Conservation (phyloP, 1,140 invertebrate species). For the Brachionus asplanchnoidis region DNA sequence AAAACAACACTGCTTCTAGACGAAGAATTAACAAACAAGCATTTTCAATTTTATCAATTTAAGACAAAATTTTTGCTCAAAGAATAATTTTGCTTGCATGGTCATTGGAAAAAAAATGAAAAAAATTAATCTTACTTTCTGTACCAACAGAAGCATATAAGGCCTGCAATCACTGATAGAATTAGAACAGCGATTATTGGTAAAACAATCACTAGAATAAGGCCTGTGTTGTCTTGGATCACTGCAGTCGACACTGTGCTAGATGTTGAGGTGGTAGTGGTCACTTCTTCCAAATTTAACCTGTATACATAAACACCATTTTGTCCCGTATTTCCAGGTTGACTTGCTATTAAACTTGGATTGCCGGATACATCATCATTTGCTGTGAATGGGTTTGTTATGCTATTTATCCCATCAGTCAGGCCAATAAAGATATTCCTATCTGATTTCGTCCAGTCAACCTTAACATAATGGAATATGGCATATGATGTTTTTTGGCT, state of each 20-base stretch:
- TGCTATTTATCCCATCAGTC: not conserved
- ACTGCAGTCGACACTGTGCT: not conserved
- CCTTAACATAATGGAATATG: slow-evolving; percentile 3
- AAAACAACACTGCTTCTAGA: too few relatives aligned
- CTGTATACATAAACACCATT: not conserved
- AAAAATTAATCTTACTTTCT: slow-evolving; percentile 8
- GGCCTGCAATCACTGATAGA: not conserved
- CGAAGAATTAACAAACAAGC: too few relatives aligned
- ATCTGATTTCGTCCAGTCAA: not conserved
- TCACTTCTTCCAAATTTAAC: not conserved
- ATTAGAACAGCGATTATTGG: slow-evolving; percentile 15
- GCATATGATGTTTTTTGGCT: not conserved
- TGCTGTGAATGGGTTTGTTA: not conserved
- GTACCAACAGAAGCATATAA: not conserved
- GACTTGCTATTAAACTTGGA: not conserved
- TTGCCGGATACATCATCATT: not conserved
- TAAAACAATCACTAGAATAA: not conserved
- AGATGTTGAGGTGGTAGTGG: not conserved
- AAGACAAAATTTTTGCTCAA: too few relatives aligned
- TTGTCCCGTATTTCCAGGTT: not conserved
- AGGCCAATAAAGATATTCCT: not conserved
- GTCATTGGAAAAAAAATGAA: too few relatives aligned
- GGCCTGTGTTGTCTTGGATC: not conserved
- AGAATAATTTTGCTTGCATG: too few relatives aligned
- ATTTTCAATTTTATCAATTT: too few relatives aligned